Percentiles rank a stretch among this genome's conserved stretches.
phyloP scores from a whole-genome alignment of 1,140 invertebrate species.

The Anadara kagoshimensis region DNA sequence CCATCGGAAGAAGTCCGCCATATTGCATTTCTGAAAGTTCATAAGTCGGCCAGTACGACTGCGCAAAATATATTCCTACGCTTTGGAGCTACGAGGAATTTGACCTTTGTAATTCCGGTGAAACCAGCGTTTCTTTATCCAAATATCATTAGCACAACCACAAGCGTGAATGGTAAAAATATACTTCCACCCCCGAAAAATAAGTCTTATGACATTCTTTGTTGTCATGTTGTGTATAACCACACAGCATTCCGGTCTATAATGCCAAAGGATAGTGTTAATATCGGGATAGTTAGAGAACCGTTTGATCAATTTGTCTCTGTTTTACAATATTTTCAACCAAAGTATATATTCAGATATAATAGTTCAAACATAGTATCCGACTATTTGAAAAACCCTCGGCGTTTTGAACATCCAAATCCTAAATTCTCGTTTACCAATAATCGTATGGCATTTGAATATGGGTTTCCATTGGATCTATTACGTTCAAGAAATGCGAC shows the following conservation, averaged over 20 bases:
- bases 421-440: neutral
- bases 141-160: constrained; percentile 35
- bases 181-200: constrained; percentile 40
- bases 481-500: constrained; percentile 1
- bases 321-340: neutral
- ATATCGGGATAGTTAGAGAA: constrained; percentile 7
- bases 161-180: constrained; percentile 20
- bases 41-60: constrained; percentile 63
- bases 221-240: constrained; percentile 56
- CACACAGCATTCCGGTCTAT: constrained; percentile 32
- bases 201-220: constrained; percentile 47
- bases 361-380: neutral
- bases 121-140: constrained; percentile 19
- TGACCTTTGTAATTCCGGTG: constrained; percentile 55
- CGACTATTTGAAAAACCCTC: neutral
- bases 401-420: neutral
- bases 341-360: neutral
- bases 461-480: neutral
- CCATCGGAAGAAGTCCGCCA: constrained; percentile 25
- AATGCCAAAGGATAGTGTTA: constrained; percentile 9
- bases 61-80: constrained; percentile 57
- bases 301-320: constrained; percentile 4
- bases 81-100: constrained; percentile 47
- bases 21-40: constrained; percentile 61
- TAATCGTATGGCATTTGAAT: constrained; percentile 31